These are phyloP conservation scores for Psephotus haematonotus DNA, from an alignment of 2,113 vertebrate species.

Conservation along the genomic window DNA sequence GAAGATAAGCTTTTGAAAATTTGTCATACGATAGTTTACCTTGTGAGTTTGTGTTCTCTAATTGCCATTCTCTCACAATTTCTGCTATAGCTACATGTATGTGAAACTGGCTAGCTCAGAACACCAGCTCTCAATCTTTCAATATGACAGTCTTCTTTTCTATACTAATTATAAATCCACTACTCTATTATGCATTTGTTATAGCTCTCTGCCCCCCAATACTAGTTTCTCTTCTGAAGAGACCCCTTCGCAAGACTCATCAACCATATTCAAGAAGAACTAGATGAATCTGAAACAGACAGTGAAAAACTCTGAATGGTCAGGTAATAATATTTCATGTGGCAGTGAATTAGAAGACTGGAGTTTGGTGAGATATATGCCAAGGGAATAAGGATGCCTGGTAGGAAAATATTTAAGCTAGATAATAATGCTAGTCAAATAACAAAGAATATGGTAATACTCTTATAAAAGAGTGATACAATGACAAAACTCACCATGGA, in stretches of 20 bases:
- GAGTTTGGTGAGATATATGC: background rate
- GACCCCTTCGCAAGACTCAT: background rate
- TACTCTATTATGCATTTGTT: background rate
- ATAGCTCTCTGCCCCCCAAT: background rate
- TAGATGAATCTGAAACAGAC: background rate
- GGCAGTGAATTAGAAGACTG: background rate
- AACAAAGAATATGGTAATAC: background rate
- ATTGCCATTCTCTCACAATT: fast-evolving
- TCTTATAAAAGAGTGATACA: background rate
- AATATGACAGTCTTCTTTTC: background rate
- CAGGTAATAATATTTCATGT: background rate
- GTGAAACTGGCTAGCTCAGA: background rate
- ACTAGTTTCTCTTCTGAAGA: background rate
- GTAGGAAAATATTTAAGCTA: background rate
- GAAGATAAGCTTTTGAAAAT: background rate
- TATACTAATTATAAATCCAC: background rate
- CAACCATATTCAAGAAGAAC: background rate
- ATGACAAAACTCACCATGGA: background rate
- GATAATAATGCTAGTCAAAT: background rate
- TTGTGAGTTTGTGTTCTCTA: background rate
- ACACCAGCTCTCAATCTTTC: background rate
- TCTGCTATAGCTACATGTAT: background rate
- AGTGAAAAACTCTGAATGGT: background rate
- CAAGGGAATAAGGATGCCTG: background rate
- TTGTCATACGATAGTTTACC: background rate